phyloP scores from a whole-genome alignment of 2,888 invertebrate species.

The Salpingus planirostris region DNA sequence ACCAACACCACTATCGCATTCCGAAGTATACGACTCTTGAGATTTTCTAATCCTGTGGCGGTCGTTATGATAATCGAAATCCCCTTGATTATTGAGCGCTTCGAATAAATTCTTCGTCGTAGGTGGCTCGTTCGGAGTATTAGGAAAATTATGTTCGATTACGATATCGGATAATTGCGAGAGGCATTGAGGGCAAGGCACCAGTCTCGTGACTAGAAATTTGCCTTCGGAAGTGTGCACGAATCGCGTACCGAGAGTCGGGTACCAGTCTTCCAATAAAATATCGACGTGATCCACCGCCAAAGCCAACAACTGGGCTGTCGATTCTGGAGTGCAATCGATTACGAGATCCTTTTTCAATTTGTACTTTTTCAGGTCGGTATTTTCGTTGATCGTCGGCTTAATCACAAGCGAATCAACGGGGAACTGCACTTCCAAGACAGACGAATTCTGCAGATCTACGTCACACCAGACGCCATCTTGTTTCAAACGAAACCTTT shows the following conservation, averaged over 20 bases:
- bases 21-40: slow-evolving; percentile 69
- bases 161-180: slow-evolving; percentile 34
- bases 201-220: slow-evolving; percentile 84
- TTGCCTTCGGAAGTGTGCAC: slow-evolving; percentile 96
- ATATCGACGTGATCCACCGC: slow-evolving; percentile 94
- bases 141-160: slow-evolving; percentile 29
- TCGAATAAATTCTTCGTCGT: neutral
- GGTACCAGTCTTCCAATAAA: slow-evolving; percentile 97
- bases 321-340: slow-evolving; percentile 70
- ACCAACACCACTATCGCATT: slow-evolving; percentile 82
- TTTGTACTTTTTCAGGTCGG: slow-evolving; percentile 25
- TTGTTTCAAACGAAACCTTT: slow-evolving; percentile 65
- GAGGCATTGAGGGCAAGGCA: slow-evolving; percentile 87
- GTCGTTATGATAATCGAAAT: neutral
- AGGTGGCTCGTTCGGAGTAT: slow-evolving; percentile 21
- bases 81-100: neutral
- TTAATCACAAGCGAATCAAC: slow-evolving; percentile 55
- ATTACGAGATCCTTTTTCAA: slow-evolving; percentile 48
- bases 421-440: slow-evolving; percentile 79
- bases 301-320: slow-evolving; percentile 75
- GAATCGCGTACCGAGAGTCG: slow-evolving; percentile 90
- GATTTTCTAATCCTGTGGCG: slow-evolving; percentile 44
- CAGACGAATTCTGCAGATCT: slow-evolving; percentile 68
- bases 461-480: slow-evolving; percentile 83
- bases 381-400: slow-evolving; percentile 35